Evolutionary conservation across 1,140 invertebrate species (phyloP).

Genomic region (Tetragnatha versicolor): DNA sequence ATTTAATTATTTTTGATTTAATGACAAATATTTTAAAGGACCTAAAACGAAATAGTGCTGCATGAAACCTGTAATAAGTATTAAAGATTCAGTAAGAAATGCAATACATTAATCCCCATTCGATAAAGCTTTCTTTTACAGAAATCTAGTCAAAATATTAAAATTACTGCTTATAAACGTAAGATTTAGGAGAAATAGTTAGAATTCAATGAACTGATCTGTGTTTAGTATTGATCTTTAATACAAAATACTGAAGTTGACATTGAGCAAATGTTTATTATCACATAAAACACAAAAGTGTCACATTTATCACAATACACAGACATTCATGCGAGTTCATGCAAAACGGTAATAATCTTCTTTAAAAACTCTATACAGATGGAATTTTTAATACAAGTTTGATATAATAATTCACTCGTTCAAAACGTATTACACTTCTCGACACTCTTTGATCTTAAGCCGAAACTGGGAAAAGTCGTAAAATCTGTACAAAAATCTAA

Average conservation of each 20-base stretch:
- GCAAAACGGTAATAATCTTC: background rate
- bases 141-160: background rate
- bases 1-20: too few species aligned
- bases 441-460: background rate
- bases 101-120: background rate
- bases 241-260: background rate
- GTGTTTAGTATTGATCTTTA: background rate
- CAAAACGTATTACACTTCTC: too few species aligned
- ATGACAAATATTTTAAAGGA: too few species aligned
- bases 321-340: constrained; percentile 3
- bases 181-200: background rate
- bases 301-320: constrained; percentile 6
- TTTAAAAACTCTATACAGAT: background rate
- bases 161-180: background rate
- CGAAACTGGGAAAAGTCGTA: background rate
- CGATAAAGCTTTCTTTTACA: background rate
- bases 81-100: background rate
- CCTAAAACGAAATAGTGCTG: too few species aligned
- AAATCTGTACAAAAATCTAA: constrained; percentile 1
- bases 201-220: background rate
- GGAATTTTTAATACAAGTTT: too few species aligned
- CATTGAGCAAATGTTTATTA: constrained; percentile 22
- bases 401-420: background rate
- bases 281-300: constrained; percentile 6
- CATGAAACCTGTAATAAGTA: too few species aligned